Evolutionary conservation across 1,140 invertebrate genomes (phyloP).

Genomic region (Venustaconcha ellipsiformis): DNA sequence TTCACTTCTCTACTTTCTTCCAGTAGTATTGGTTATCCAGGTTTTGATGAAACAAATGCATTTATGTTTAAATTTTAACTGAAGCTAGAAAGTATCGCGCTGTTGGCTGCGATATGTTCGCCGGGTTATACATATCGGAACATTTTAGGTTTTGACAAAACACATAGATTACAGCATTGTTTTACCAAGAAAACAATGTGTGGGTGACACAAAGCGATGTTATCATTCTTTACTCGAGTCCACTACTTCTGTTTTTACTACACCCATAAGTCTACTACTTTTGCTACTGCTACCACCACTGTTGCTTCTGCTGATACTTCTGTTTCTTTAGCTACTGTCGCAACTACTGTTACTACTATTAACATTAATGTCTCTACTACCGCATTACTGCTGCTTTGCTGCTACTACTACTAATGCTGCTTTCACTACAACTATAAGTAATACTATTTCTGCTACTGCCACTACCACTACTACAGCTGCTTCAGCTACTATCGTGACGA

Average conservation of each 20-base stretch:
- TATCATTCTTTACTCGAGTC: slow-evolving; percentile 6
- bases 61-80: no score
- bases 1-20: no score
- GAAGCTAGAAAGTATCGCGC: no score
- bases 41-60: no score
- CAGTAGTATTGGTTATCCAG: no score
- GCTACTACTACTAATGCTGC: slow-evolving; percentile 1
- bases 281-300: slow-evolving; percentile 4
- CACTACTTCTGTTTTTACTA: neutral
- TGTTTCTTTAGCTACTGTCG: neutral
- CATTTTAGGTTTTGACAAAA: no score
- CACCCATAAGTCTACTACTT: neutral
- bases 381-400: no score
- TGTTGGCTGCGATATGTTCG: no score
- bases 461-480: neutral
- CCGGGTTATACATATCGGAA: no score
- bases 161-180: no score
- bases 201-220: neutral
- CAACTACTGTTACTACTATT: slow-evolving; percentile 5
- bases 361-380: neutral
- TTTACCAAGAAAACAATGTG: no score
- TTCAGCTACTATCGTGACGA: no score
- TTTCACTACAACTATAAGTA: neutral
- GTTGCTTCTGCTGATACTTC: slow-evolving; percentile 1
- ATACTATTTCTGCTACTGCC: neutral